Evolutionary conservation across 2,888 invertebrate genomes (phyloP).

Genomic region (Lobophora halterata): DNA sequence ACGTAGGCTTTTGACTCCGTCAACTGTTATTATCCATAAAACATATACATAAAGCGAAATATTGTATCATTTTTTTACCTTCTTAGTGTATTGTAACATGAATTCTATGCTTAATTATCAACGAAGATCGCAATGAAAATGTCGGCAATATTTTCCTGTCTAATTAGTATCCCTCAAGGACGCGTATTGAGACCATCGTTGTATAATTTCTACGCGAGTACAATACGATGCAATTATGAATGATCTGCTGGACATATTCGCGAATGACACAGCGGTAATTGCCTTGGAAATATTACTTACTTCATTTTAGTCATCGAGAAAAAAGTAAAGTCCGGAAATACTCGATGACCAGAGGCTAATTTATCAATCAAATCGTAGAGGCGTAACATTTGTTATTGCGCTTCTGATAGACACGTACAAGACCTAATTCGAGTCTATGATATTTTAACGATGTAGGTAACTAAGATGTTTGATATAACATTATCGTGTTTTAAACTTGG

Average conservation of each 20-base stretch:
- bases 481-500: too few relatives aligned
- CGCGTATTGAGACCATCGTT: slow-evolving; percentile 20
- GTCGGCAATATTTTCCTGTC: slow-evolving; percentile 3
- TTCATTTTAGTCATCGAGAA: slow-evolving; percentile 23
- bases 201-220: slow-evolving; percentile 20
- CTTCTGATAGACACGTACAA: slow-evolving; percentile 19
- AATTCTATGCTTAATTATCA: slow-evolving; percentile 12
- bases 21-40: slow-evolving; percentile 27
- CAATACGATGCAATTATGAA: slow-evolving; percentile 20
- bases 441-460: background rate
- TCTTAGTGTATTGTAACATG: too few relatives aligned
- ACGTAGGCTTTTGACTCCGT: slow-evolving; percentile 32
- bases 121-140: slow-evolving; percentile 1
- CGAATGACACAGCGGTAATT: slow-evolving; percentile 27
- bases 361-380: slow-evolving; percentile 22
- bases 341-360: slow-evolving; percentile 23
- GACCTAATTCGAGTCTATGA: slow-evolving; percentile 16
- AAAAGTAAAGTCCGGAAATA: slow-evolving; percentile 21
- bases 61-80: slow-evolving; percentile 18
- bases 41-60: slow-evolving; percentile 29
- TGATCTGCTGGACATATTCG: slow-evolving; percentile 22
- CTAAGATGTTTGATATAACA: background rate
- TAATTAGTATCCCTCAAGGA: slow-evolving; percentile 24
- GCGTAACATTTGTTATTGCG: slow-evolving; percentile 26
- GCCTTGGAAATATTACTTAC: slow-evolving; percentile 22